Evolutionary conservation across 2,888 invertebrate genomes (phyloP).

Genomic region (Alloscopus bannaensis): DNA sequence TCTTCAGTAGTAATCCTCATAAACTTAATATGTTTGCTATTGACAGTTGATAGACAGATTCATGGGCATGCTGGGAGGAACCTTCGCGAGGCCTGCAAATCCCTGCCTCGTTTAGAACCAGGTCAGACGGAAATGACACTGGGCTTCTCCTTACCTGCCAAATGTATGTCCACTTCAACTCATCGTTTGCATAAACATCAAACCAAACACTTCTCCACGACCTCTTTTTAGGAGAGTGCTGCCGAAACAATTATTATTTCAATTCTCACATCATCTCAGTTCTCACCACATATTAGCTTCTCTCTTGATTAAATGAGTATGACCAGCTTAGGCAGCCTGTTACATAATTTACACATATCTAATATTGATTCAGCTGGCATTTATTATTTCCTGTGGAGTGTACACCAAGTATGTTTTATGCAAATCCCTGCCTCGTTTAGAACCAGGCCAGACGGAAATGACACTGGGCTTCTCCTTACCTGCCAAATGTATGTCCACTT

Average conservation of each 20-base stretch:
- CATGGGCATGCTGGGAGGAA: slow-evolving; percentile 54
- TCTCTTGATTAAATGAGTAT: not conserved
- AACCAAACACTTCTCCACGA: not conserved
- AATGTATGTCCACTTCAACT: slow-evolving; percentile 53
- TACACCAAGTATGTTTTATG: no score
- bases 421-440: slow-evolving; percentile 37
- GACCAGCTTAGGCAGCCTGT: slow-evolving; percentile 2
- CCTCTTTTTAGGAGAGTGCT: slow-evolving; percentile 11
- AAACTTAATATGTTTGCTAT: no score
- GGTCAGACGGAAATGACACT: slow-evolving; percentile 62
- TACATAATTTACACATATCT: slow-evolving; percentile 22
- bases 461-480: slow-evolving; percentile 60
- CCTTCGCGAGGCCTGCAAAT: slow-evolving; percentile 52
- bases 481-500: slow-evolving; percentile 60
- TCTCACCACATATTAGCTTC: slow-evolving; percentile 17
- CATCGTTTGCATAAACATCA: not conserved
- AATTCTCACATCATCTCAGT: slow-evolving; percentile 35
- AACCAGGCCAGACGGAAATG: slow-evolving; percentile 61
- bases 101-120: slow-evolving; percentile 40
- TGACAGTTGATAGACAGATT: slow-evolving; percentile 56
- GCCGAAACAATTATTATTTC: slow-evolving; percentile 38
- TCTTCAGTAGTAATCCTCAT: not conserved
- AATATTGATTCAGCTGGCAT: slow-evolving; percentile 52
- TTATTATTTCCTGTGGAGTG: slow-evolving; percentile 1
- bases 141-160: slow-evolving; percentile 62